A percentile compares a stretch with the other conserved stretches of the same genome.
Evolutionary conservation across 64 coral and sea anemone genomes (phyloP).

Genomic region (Actinia tenebrosa): DNA sequence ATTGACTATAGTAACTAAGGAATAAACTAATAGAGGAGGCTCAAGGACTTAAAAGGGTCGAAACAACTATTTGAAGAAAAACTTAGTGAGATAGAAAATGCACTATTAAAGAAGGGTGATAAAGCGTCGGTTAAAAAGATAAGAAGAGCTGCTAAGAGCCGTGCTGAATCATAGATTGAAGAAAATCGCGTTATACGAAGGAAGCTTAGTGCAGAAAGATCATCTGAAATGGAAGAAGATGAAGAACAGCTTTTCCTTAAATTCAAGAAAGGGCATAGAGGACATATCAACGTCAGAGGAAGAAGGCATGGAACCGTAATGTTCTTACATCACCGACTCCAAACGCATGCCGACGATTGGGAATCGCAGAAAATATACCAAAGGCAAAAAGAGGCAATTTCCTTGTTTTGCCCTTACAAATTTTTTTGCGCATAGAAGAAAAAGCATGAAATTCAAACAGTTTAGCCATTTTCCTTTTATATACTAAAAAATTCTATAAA

Average conservation of each 20-base stretch:
- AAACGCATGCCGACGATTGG: constrained; percentile 25
- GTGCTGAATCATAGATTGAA: constrained; percentile 19
- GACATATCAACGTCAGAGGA: constrained; percentile 22
- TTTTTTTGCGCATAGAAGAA: no score
- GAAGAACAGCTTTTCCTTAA: constrained; percentile 27
- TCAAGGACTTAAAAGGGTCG: no score
- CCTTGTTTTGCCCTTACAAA: no score
- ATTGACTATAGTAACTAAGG: no score
- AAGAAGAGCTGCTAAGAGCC: constrained; percentile 20
- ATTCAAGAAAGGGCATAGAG: neutral
- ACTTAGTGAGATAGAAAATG: neutral
- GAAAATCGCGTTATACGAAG: constrained; percentile 37
- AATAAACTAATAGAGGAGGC: no score
- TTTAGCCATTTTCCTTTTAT: no score
- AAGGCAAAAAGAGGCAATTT: neutral
- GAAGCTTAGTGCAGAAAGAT: constrained; percentile 21
- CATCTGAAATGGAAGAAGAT: constrained; percentile 35
- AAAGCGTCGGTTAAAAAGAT: neutral
- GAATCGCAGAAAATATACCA: constrained; percentile 13
- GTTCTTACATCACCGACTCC: constrained; percentile 22
- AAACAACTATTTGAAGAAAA: neutral
- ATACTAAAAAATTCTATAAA: no score
- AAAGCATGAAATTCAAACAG: no score
- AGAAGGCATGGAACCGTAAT: constrained; percentile 28
- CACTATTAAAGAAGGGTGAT: neutral